phyloP scores from a whole-genome alignment of 2,797 vertebrate species.

The Spatula clypeata region DNA sequence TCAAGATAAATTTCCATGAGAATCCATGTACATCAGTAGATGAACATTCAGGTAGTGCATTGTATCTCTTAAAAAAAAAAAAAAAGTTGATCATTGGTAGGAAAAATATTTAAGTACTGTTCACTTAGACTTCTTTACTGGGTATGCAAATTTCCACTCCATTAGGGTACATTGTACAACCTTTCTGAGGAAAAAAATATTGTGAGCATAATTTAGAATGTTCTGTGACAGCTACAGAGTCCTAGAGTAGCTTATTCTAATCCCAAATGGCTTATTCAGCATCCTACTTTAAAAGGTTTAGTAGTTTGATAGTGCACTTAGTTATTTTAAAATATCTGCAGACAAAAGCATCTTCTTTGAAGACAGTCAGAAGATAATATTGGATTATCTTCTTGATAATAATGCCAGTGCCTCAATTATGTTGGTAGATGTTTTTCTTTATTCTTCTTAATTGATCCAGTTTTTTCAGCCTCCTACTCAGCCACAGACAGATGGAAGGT shows the following conservation, averaged over 20 bases:
- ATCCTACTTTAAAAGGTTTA: neutral
- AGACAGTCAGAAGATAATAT: slow-evolving; percentile 5
- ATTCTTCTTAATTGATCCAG: neutral
- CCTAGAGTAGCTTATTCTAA: neutral
- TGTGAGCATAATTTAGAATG: neutral
- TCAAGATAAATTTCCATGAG: neutral
- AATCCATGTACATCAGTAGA: neutral
- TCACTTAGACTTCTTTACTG: neutral
- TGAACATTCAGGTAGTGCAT: neutral
- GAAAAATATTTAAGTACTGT: neutral
- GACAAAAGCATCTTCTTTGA: slow-evolving; percentile 4
- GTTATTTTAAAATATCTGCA: slow-evolving; percentile 22
- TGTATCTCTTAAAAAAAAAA: neutral
- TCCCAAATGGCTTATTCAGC: neutral
- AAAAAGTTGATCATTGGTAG: neutral
- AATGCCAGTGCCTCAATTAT: neutral
- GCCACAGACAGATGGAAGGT: neutral
- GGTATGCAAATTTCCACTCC: neutral
- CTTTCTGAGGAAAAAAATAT: neutral
- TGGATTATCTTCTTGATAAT: neutral
- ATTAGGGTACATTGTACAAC: neutral
- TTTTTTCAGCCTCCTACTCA: neutral
- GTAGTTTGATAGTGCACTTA: neutral
- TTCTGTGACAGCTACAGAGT: neutral
- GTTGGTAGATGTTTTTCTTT: neutral